Conservation (phyloP, 2,888 invertebrate genomes). For the Phaonia tiefii region DNA sequence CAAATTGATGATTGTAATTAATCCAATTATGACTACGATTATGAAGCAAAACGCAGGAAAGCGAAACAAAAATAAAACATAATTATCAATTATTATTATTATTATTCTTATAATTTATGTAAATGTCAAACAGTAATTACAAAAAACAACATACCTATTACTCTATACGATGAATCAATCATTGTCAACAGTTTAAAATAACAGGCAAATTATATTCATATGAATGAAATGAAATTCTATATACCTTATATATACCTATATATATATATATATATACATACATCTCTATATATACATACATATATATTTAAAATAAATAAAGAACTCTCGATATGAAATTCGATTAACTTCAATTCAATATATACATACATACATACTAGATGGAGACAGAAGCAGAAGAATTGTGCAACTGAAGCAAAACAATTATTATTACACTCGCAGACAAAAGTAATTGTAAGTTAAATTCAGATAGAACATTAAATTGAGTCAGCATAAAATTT, state of each 20-base stretch:
- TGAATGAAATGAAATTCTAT: constrained; percentile 24
- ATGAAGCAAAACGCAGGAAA: background rate
- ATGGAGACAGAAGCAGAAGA: background rate
- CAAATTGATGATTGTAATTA: constrained; percentile 2
- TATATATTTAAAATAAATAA: constrained; percentile 19
- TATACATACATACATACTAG: too few relatives aligned
- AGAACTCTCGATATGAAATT: background rate
- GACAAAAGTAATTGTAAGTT: background rate
- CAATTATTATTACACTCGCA: background rate
- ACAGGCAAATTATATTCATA: constrained; percentile 20
- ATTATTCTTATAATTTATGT: background rate
- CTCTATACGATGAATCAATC: constrained; percentile 7
- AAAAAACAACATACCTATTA: background rate
- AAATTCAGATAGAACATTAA: background rate
- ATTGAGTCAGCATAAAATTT: background rate
- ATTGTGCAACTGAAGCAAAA: background rate
- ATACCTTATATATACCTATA: constrained; percentile 34
- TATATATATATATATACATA: constrained; percentile 6
- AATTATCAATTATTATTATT: constrained; percentile 20
- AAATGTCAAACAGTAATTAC: constrained; percentile 16
- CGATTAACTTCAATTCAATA: background rate
- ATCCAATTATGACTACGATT: background rate
- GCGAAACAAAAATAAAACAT: background rate
- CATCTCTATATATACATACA: too few relatives aligned
- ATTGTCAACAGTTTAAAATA: constrained; percentile 11